A percentile compares a stretch with the other conserved stretches of the same genome.
Conservation (phyloP, 2,113 vertebrate species). For the Daubentonia madagascariensis region DNA sequence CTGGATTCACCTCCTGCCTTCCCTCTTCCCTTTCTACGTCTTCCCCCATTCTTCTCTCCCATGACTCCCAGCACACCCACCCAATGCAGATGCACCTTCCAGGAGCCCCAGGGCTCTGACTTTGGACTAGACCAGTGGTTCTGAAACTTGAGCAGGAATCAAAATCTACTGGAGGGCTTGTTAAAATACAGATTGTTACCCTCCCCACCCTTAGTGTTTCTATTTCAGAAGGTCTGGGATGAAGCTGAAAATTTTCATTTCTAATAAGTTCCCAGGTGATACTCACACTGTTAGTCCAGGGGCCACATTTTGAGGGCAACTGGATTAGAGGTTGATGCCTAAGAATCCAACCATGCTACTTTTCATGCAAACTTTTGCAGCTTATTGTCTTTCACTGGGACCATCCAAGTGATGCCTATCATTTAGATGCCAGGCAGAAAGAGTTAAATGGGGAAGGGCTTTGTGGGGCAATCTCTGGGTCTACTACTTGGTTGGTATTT, state of each 20-base stretch:
- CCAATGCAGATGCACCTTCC: not conserved
- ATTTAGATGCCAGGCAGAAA: not conserved
- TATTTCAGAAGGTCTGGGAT: not conserved
- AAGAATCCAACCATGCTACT: not conserved
- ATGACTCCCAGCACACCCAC: no score
- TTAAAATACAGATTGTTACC: not conserved
- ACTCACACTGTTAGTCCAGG: not conserved
- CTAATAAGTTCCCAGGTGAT: not conserved
- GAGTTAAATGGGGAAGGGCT: not conserved
- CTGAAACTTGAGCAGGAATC: not conserved
- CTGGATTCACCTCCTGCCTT: not conserved
- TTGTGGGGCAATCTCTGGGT: not conserved
- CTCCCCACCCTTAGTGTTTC: not conserved
- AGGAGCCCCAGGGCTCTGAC: not conserved
- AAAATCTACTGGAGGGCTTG: not conserved
- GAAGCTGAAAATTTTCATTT: not conserved
- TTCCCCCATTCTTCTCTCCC: not conserved
- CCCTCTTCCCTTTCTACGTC: not conserved
- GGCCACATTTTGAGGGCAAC: not conserved
- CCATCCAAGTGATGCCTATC: not conserved
- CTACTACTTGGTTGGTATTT: not conserved
- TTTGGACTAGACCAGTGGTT: not conserved
- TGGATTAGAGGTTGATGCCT: not conserved
- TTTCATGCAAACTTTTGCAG: rapidly evolving
- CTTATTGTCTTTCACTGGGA: not conserved